These are phyloP conservation scores for Sula dactylatra DNA, from an alignment of 2,113 vertebrate species.

Conservation along the genomic window DNA sequence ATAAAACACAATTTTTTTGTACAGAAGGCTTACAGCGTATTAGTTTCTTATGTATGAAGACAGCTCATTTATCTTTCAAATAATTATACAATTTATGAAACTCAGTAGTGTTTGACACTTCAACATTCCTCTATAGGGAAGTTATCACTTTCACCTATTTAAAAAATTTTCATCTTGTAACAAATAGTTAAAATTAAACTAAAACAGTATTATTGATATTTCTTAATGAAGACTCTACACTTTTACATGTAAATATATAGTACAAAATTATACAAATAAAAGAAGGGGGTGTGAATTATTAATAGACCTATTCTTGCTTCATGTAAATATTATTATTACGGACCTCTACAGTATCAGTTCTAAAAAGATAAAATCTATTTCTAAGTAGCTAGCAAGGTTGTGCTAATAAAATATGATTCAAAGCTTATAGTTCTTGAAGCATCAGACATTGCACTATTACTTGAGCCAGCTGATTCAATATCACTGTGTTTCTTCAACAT, in stretches of 20 bases:
- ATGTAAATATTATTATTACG: conserved; percentile 76
- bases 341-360: conserved; percentile 78
- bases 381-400: conserved; percentile 85
- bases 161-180: conserved; percentile 77
- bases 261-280: conserved; percentile 82
- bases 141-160: conserved; percentile 65
- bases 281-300: conserved; percentile 72
- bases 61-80: conserved; percentile 68
- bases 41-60: conserved; percentile 65
- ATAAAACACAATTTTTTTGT: conserved; percentile 60
- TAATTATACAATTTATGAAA: conserved; percentile 72
- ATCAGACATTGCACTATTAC: conserved; percentile 82
- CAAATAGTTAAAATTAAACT: conserved; percentile 79
- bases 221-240: conserved; percentile 74
- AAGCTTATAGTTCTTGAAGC: conserved; percentile 79
- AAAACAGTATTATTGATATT: conserved; percentile 68
- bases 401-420: conserved; percentile 86
- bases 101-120: conserved; percentile 57
- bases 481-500: conserved; percentile 70
- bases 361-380: conserved; percentile 84
- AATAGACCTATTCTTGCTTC: conserved; percentile 74
- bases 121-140: conserved; percentile 68
- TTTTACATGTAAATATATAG: conserved; percentile 79
- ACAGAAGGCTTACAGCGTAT: conserved; percentile 70
- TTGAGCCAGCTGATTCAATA: conserved; percentile 75